Percentiles rank a stretch among this genome's conserved stretches.
phyloP scores from a whole-genome alignment of 2,797 vertebrate species.

The Gallinago solitaria region DNA sequence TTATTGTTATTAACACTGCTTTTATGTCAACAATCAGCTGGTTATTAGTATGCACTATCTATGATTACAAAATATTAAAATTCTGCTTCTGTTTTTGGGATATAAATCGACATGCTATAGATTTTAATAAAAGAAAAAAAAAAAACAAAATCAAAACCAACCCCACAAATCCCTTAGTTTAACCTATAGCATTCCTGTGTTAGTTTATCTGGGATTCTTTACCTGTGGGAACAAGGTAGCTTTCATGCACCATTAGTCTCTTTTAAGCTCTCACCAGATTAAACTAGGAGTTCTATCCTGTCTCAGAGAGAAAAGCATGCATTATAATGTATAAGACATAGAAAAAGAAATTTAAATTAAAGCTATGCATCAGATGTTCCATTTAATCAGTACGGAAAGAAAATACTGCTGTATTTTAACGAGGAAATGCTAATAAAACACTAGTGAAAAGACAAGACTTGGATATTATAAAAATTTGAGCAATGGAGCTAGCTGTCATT shows the following conservation, averaged over 20 bases:
- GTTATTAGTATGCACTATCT: not conserved
- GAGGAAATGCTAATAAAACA: not conserved
- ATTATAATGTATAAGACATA: not conserved
- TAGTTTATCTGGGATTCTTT: not conserved
- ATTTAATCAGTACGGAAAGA: not conserved
- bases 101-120: not conserved
- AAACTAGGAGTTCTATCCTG: not conserved
- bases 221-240: not conserved
- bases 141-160: too few species aligned
- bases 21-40: not conserved
- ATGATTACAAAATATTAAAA: not conserved
- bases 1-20: not conserved
- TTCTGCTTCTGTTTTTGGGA: not conserved
- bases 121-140: not conserved
- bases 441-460: not conserved
- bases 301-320: not conserved
- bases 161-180: not conserved
- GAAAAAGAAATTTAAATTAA: not conserved
- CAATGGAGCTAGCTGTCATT: not conserved
- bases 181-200: not conserved
- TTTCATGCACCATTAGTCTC: not conserved
- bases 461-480: not conserved
- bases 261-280: not conserved
- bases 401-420: not conserved
- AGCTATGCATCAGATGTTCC: not conserved